Conservation (phyloP, 2,888 invertebrate species). For the Sinelater perroti region DNA sequence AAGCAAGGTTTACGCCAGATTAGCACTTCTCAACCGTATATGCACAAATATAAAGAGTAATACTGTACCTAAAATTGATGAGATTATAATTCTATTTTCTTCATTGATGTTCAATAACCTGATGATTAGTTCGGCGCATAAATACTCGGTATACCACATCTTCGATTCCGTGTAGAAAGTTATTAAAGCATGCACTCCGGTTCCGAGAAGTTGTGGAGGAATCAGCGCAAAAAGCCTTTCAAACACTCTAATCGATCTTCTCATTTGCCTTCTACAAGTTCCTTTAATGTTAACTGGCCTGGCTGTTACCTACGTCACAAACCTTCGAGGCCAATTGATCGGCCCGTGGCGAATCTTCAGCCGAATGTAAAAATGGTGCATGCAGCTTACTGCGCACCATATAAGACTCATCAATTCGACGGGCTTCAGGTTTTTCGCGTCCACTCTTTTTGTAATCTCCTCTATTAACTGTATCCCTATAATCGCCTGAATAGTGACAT, state of each 20-base stretch:
- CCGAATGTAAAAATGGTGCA: conserved; percentile 56
- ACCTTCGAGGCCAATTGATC: conserved; percentile 37
- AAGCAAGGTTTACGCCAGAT: too few relatives aligned
- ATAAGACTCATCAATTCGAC: conserved; percentile 46
- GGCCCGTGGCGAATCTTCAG: conserved; percentile 30
- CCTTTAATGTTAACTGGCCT: background rate
- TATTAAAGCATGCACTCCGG: conserved; percentile 55
- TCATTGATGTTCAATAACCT: conserved; percentile 48
- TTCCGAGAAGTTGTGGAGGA: conserved; percentile 51
- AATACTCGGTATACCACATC: conserved; percentile 60
- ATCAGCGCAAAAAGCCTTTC: conserved; percentile 42
- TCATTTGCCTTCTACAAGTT: conserved; percentile 42
- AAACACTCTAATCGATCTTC: conserved; percentile 46
- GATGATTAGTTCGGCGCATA: conserved; percentile 55
- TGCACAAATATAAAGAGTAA: too few relatives aligned
- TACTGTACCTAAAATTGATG: conserved; percentile 44
- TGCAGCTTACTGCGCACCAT: conserved; percentile 54
- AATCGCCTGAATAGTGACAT: too few relatives aligned
- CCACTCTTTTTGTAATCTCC: conserved; percentile 28
- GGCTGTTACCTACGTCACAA: background rate
- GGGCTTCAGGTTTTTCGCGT: conserved; percentile 27
- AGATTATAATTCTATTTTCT: conserved; percentile 45
- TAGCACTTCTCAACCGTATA: too few relatives aligned
- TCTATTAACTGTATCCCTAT: conserved; percentile 37
- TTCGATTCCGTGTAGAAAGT: conserved; percentile 56